A percentile compares a stretch with the other conserved stretches of the same genome.
Evolutionary conservation across 2,888 invertebrate species (phyloP).

Genomic region (Sphaeridia pumilis): DNA sequence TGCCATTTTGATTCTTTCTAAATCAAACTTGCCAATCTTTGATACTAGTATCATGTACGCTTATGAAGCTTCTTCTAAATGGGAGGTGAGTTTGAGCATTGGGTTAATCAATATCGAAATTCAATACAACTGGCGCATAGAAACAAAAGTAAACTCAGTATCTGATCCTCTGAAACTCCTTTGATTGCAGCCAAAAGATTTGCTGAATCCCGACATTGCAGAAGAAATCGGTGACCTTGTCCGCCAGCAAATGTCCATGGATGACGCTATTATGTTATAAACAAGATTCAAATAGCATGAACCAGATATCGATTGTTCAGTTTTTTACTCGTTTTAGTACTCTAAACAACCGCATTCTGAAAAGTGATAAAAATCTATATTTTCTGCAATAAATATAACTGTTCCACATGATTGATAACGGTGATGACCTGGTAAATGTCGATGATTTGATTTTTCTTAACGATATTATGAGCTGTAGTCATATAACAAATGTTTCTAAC

Average conservation of each 20-base stretch:
- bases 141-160: not conserved
- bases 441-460: no score
- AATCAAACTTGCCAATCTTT: conserved; percentile 77
- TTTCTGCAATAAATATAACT: no score
- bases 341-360: no score
- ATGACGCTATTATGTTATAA: not conserved
- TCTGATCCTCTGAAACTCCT: no score
- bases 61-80: conserved; percentile 77
- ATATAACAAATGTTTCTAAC: no score
- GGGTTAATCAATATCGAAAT: not conserved
- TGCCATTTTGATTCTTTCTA: conserved; percentile 73
- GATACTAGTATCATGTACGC: conserved; percentile 86
- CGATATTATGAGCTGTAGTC: no score
- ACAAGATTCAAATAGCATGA: not conserved
- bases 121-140: not conserved
- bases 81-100: conserved; percentile 47
- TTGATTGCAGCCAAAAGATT: conserved; percentile 48
- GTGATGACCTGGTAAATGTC: no score
- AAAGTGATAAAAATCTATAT: no score
- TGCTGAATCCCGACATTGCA: conserved; percentile 73
- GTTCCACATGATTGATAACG: no score
- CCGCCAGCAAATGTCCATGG: conserved; percentile 23
- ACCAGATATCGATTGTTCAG: not conserved
- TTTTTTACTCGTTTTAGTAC: no score
- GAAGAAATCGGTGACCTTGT: conserved; percentile 53